Evolutionary conservation across 2,888 invertebrate genomes (phyloP), one percentile per base, ranked within the genome.

Genomic region (Pharmacophagus antenor): DNA sequence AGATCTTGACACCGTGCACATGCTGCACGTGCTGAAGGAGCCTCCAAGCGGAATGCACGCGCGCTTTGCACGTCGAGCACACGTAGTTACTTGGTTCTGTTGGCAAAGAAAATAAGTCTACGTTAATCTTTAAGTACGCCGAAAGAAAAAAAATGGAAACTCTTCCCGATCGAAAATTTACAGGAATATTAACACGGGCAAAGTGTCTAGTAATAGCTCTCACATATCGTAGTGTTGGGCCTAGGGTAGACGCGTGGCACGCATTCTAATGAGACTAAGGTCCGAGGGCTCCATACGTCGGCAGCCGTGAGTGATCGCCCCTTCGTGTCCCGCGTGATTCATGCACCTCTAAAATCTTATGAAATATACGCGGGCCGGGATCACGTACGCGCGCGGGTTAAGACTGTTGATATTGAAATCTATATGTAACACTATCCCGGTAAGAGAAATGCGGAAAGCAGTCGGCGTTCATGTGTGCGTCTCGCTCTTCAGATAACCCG

Each of bases 11-110:
- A 20, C 98, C 98, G 77, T 99, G 99, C 62, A 95, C 94, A 75
- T 96, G 95, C 84, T 99, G 98, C 25, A 96, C 98, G 83, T 99
- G 99, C 80, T 98, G 98, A 44, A 99, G 93, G 63, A 99, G 92
- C 61, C 95, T 93, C 99, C 99, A 99, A 7, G 99, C 98, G n/a
- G 98, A 98, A 71, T 95, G 95, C 70, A 97, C 94, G 53, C 96
- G 94, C 65, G 96, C 95, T 77, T 97, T 97, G 92, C 99, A 99
- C 68, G 98, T 97, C 50, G 95, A 96, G 79, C 98, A 99, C 68
- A 97, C 95, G 84, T 98, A 96, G 92, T 96, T 96, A 87, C 95
- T 95, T 67, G 98, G 98, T 90, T 98, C 98, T 97, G 95, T 64
- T 77, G 73, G 79, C 86, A 88, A 87, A 63, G 64, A 76, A 62